Percentiles rank a stretch among this genome's conserved stretches.
Conservation (phyloP, 2,888 invertebrate genomes). For the Agriopis aurantiaria region DNA sequence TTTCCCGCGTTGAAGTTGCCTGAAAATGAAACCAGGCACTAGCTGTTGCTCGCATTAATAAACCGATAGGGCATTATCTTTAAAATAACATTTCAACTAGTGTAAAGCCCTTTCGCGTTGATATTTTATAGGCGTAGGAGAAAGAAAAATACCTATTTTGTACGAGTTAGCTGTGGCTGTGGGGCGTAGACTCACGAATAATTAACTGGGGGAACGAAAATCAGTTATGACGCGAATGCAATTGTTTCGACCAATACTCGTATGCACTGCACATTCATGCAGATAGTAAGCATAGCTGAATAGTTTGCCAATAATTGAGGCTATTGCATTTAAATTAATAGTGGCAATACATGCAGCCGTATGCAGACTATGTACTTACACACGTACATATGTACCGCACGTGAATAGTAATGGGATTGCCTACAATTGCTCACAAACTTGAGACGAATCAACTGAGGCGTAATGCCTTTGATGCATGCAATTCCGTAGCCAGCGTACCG, state of each 20-base stretch:
- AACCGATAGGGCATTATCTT: too few species aligned
- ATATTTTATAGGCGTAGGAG: too few species aligned
- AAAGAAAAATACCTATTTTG: too few species aligned
- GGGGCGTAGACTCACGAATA: background rate
- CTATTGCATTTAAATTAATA: conserved; percentile 83
- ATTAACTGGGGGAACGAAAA: conserved; percentile 43
- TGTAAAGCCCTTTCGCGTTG: too few species aligned
- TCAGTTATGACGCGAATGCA: conserved; percentile 56
- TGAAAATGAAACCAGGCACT: too few species aligned
- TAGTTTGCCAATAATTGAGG: conserved; percentile 76
- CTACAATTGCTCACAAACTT: conserved; percentile 76
- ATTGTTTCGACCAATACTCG: conserved; percentile 49
- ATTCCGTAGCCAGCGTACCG: conserved; percentile 52
- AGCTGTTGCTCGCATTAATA: too few species aligned
- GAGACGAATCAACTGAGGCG: conserved; percentile 70
- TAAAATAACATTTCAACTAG: too few species aligned
- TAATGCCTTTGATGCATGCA: conserved; percentile 76
- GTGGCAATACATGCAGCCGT: conserved; percentile 70
- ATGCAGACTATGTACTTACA: conserved; percentile 51
- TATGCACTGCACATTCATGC: conserved; percentile 49
- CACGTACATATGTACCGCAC: conserved; percentile 64
- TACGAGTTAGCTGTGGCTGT: background rate
- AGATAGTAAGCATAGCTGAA: conserved; percentile 60
- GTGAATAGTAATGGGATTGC: conserved; percentile 74
- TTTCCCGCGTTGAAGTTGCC: too few species aligned